Evolutionary conservation across 35 echinoderm and acorn worm genomes (phyloP), one percentile per base, ranked within the genome.

Genomic region (Diadema setosum): DNA sequence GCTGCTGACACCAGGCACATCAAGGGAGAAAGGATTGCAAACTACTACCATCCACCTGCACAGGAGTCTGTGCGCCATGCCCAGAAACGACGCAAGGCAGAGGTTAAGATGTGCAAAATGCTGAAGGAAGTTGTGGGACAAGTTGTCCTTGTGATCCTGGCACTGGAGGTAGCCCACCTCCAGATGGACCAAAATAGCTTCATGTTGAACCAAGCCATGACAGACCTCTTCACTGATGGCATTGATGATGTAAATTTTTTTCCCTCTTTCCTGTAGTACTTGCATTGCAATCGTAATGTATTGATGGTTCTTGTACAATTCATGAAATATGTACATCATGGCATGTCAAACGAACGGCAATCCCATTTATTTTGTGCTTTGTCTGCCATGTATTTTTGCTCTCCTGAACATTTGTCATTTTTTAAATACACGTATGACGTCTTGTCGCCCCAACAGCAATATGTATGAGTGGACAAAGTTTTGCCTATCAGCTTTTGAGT

Each of bases 71-170:
- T 97, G 2, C 63, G 91, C 31, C 81, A 84, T 39, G 95, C 91
- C 20, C 44, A 88, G 34, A 55, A 93, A 75, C 93, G 90, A 63
- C 58, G 91, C 11, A 45, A 81, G 41, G 84, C 83, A 3, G 50
- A 90, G 18, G 87, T 65, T 11, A 93, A 97, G 84, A 91, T 97
- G 83, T 90, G 93, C 65, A 87, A 88, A 4, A 73, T 93, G 46
- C 32, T 97, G 31, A 90, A 90, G 65, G 87, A 81, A 26, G 78
- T 93, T 17, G 17, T 97, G 3, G 95, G 95, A 23, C 95, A 97
- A 42, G 16, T 93, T 4, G 45, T 91, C 12, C 90, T 97, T 39
- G 80, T 93, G 42, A 87, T 86, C 44, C 59, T 97, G 44, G 87
- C 90, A 2, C 35, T 97, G 39, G 90, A 97, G 49, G 88, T 97